phyloP scores from a whole-genome alignment of 2,888 invertebrate genomes.

The Eupithecia insigniata region DNA sequence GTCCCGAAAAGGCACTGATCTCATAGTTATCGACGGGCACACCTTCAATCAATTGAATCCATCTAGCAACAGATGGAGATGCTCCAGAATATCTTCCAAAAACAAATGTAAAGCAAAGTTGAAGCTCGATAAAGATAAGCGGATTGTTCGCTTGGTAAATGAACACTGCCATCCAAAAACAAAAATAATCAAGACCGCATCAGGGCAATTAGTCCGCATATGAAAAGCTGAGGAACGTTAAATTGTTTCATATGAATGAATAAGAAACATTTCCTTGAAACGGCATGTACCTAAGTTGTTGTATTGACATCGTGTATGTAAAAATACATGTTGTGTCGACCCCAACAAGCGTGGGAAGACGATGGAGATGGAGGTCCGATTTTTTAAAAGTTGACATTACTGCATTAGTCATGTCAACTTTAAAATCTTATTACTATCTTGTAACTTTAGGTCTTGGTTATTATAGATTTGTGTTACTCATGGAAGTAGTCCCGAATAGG shows the following conservation, averaged over 20 bases:
- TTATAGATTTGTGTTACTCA: constrained; percentile 42
- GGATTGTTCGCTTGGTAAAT: constrained; percentile 13
- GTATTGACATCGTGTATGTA: no score
- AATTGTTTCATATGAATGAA: no score
- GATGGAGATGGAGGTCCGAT: no score
- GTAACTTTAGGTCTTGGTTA: background rate
- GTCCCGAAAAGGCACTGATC: constrained; percentile 40
- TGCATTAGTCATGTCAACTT: no score
- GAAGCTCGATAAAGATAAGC: constrained; percentile 10
- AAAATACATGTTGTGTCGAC: no score
- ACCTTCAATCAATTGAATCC: constrained; percentile 24
- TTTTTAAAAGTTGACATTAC: no score
- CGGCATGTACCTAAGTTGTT: no score
- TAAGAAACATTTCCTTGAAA: no score
- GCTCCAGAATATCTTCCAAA: constrained; percentile 21
- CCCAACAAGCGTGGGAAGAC: no score
- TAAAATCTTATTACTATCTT: no score
- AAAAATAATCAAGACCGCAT: constrained; percentile 9
- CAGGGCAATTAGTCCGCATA: constrained; percentile 12
- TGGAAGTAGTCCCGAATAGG: constrained; percentile 46
- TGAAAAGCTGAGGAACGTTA: constrained; percentile 3
- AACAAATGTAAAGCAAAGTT: constrained; percentile 17
- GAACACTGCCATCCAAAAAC: constrained; percentile 20
- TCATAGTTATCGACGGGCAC: constrained; percentile 27
- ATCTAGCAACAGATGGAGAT: constrained; percentile 20